Evolutionary conservation across 2,888 invertebrate genomes (phyloP), one percentile per base, ranked within the genome.

Genomic region (Notodonta dromedarius): DNA sequence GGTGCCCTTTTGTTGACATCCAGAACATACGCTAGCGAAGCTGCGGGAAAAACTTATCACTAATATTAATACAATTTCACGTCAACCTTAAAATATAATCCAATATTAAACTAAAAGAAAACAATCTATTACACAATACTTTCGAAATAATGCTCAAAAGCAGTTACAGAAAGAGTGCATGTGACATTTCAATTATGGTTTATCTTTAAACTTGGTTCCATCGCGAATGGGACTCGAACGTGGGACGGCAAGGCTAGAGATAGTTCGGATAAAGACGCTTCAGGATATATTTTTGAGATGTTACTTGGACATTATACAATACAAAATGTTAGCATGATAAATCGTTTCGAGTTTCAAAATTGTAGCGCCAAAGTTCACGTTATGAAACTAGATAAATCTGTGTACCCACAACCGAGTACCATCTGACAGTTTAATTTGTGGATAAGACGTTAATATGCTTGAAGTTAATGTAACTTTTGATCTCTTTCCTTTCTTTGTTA

Each of bases 181-280:
- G 73, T 87, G 88, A 88, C 88, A 83, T 87, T 88, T 86, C 87
- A 85, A 88, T 88, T 87, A 88, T 77, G 80, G 82, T 82, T 85
- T 87, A 85, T 87, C 87, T 86, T 80, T 76, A 78, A 80, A 82
- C 73, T 82, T 78, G 81, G 69, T 76, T 78, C 69, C 74, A 75
- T 78, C 70, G 76, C 59, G 62, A 24, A 65, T 57, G 60, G 63
- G 62, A 57, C 62, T 66, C 65, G 62, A 73, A 75, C 67, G 54
- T 8, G 39, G 69, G 66, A 70, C 63, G 70, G 63, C 63, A 60
- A 63, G 14, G 16, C 50, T 16, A 55, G 62, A 68, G 80, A 75
- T 74, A 70, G 61, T 62, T 54, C 58, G 60, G 67, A 70, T 66
- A 61, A 68, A 66, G 56, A 68, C 62, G 66, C 71, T 70, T 69